Evolutionary conservation across 1,140 invertebrate genomes (phyloP).

Genomic region (Hydropsyche tenuis): DNA sequence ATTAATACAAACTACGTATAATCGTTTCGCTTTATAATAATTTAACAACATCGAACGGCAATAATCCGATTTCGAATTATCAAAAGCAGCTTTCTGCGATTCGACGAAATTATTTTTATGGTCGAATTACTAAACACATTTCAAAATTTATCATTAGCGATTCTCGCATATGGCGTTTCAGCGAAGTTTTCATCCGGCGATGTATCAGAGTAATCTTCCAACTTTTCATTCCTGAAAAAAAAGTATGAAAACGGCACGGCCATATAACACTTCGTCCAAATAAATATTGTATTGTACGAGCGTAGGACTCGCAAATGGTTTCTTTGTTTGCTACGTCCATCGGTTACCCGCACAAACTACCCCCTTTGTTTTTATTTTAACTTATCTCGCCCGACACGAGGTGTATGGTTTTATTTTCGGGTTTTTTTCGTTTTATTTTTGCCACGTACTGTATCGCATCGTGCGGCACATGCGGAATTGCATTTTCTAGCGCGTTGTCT

Average conservation of each 20-base stretch:
- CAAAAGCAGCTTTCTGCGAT: too few species aligned
- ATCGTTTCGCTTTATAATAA: too few species aligned
- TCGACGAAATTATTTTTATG: too few species aligned
- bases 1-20: neutral
- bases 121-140: too few species aligned
- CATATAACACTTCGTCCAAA: conserved; percentile 6
- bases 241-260: neutral
- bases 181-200: too few species aligned
- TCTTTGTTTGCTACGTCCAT: conserved; percentile 26
- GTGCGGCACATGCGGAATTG: conserved; percentile 12
- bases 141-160: too few species aligned
- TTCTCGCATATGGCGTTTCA: too few species aligned
- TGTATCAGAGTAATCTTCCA: neutral
- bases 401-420: neutral
- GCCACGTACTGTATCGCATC: neutral
- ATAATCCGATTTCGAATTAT: neutral
- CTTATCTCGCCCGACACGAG: too few species aligned
- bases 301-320: conserved; percentile 4
- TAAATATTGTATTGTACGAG: conserved; percentile 30
- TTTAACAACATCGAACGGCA: neutral
- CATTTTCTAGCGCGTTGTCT: conserved; percentile 21
- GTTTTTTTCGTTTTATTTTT: conserved; percentile 10
- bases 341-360: neutral
- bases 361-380: neutral
- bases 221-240: neutral